Conservation (phyloP, 1,140 invertebrate genomes). For the Oryctes rhinoceros region DNA sequence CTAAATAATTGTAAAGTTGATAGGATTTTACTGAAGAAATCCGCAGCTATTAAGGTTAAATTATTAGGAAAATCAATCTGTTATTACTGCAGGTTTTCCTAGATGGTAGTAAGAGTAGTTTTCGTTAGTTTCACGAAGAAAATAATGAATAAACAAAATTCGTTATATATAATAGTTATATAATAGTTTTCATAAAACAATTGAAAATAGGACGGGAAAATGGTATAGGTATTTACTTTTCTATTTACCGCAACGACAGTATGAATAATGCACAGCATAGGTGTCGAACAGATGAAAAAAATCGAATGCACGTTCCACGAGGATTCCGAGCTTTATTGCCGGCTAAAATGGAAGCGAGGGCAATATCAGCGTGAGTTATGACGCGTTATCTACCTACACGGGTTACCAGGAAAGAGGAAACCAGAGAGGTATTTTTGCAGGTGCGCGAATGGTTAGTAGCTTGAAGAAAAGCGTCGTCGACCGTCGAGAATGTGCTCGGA, state of each 20-base stretch:
- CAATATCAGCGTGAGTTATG: slow-evolving; percentile 60
- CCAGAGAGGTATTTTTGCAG: slow-evolving; percentile 58
- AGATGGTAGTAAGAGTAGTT: too few species aligned
- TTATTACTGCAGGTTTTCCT: too few species aligned
- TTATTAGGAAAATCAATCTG: too few species aligned
- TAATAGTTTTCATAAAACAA: not conserved
- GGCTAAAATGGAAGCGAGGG: slow-evolving; percentile 59
- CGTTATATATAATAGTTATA: not conserved
- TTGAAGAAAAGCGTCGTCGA: slow-evolving; percentile 51
- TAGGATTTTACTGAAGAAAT: too few species aligned
- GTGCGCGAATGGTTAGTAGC: slow-evolving; percentile 48
- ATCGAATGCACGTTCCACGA: slow-evolving; percentile 46
- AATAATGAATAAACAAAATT: not conserved
- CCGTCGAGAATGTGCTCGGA: slow-evolving; percentile 50
- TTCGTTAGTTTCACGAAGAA: too few species aligned
- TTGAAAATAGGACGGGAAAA: not conserved
- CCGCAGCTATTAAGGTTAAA: too few species aligned
- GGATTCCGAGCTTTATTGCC: slow-evolving; percentile 58
- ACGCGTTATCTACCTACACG: slow-evolving; percentile 60
- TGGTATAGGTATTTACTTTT: not conserved
- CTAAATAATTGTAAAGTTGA: too few species aligned
- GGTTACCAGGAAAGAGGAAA: slow-evolving; percentile 49
- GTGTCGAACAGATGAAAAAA: slow-evolving; percentile 9
- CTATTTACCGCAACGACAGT: not conserved
- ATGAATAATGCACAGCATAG: not conserved